phyloP scores from a whole-genome alignment of 2,888 invertebrate species.

The Microplitis deprimator region DNA sequence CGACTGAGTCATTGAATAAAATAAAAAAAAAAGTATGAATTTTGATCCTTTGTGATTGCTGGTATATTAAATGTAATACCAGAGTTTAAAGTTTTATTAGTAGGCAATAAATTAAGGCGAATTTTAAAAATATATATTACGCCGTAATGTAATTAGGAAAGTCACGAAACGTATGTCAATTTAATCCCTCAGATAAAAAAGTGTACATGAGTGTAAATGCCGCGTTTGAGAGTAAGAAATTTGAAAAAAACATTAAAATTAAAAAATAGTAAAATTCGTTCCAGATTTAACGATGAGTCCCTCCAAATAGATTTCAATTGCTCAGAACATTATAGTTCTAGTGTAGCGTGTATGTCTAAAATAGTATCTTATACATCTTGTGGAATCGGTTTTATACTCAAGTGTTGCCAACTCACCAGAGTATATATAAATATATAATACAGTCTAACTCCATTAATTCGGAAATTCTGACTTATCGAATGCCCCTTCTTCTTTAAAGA shows the following conservation, averaged over 20 bases:
- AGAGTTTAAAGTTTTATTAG: conserved; percentile 7
- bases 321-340: conserved; percentile 60
- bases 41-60: background rate
- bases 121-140: conserved; percentile 46
- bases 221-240: conserved; percentile 21
- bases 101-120: conserved; percentile 40
- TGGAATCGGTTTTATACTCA: no score
- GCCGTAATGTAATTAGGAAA: conserved; percentile 63
- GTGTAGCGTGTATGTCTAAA: conserved; percentile 26
- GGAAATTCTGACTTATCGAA: no score
- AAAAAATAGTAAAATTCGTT: conserved; percentile 29
- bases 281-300: conserved; percentile 52
- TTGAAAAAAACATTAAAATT: conserved; percentile 25
- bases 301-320: conserved; percentile 67
- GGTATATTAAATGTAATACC: conserved; percentile 10
- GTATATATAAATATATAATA: no score
- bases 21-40: background rate
- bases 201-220: conserved; percentile 57
- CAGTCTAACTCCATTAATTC: no score
- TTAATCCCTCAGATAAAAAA: conserved; percentile 63
- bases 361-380: no score
- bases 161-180: conserved; percentile 70
- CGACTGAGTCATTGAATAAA: conserved; percentile 50
- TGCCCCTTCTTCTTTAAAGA: no score
- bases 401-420: no score